Evolutionary conservation across 30 jellyfish, hydroid and myxozoan genomes (phyloP), one percentile per base, ranked within the genome.

Genomic region (Turritopsis dohrnii): DNA sequence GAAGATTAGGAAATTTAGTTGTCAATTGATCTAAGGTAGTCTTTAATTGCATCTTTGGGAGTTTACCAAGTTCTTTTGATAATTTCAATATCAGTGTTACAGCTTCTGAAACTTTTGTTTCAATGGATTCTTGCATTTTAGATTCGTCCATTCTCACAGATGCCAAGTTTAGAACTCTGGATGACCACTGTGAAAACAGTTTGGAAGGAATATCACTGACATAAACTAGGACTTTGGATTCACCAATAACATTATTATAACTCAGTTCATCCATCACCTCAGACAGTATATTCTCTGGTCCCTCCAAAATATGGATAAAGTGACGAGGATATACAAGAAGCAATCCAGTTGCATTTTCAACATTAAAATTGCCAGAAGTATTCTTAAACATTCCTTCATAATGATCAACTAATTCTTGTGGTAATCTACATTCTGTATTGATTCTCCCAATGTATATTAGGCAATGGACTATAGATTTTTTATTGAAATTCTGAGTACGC

Each of bases 111-210:
- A 90, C 82, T 89, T 85, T 83, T 7, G 52, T 52, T 85, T 90
- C 97, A 20, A 89, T 86, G 9, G 97, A 84, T 71, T 87, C 95
- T 28, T 80, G 84, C 65, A 80, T 54, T 69, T 90, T 90, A 7
- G 95, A 71, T 71, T 90, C 97, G 28, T 90, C 97, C 66, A 90
- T 90, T 52, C 97, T 82, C 28, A 90, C 84, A 31, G 97, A 81
- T 25, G 95, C 91, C 13, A 90, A 81, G 73, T 85, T 87, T 84
- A 90, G 75, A 53, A 90, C 90, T 77, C 97, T 81, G 86, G 84
- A 90, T 72, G 85, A 24, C 97, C 97, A 90, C 85, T 90, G 97
- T 53, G 87, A 75, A 27, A 69, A 90, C 52, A 90, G 76, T 69
- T 95, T 69, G 8, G 86, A 66, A 1, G 97, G 97, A 75, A 86